Evolutionary conservation across 2,113 vertebrate genomes (phyloP), one percentile per base, ranked within the genome.

Genomic region (Strigops habroptila): DNA sequence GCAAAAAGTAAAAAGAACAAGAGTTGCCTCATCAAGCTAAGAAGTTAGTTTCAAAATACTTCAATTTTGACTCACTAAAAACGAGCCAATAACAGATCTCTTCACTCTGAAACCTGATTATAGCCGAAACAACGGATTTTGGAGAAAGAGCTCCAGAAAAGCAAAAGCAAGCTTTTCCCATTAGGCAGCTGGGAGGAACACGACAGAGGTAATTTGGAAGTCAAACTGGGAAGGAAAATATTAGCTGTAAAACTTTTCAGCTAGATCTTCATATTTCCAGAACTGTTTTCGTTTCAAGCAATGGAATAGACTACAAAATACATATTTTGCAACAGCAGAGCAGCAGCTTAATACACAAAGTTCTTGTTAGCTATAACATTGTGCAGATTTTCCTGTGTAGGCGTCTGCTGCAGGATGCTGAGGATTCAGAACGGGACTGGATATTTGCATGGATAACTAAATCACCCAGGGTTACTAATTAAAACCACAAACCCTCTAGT

Each of bases 121-220:
- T 5, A 24, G 57, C 43, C 60, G 41, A 68, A 93, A 69, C 8
- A 44, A 0, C 4, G 52, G 6, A 48, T 79, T 82, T 71, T 65
- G 59, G 65, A 92, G 41, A 78, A 78, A 52, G 49, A 81, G 48
- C 18, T 15, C 18, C 35, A 91, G 84, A 75, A 88, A 57, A 78
- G 43, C 46, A 86, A 96, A 59, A 70, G 27, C 22, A 60, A 82
- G 17, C 7, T 82, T 93, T 90, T 86, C 68, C 71, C 41, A 62
- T 77, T 48, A 91, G 70, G 27, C 70, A 91, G 49, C 53, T 92
- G 49, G 59, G 60, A 92, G 12, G 27, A 88, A 86, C 17, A 70
- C n/a, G 57, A 73, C n/a, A 78, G 41, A 88, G n/a, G 19, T n/a
- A n/a, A 94, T 70, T 68, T 94, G 90, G 60, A 94, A 91, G 80